phyloP scores from a whole-genome alignment of 1,140 invertebrate species.

The Delia radicum region DNA sequence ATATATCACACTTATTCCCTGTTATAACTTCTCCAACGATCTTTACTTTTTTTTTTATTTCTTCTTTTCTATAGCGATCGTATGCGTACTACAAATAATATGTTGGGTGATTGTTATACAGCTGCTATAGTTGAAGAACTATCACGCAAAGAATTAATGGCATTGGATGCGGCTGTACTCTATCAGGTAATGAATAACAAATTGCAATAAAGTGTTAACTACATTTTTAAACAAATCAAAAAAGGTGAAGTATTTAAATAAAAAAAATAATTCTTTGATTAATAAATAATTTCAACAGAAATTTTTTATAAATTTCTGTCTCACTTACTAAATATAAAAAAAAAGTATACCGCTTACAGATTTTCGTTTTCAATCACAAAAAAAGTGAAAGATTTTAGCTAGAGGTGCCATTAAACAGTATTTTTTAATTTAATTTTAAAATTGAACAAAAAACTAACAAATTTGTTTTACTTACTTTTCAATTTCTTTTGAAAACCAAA shows the following conservation, averaged over 20 bases:
- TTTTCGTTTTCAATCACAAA: too few relatives aligned
- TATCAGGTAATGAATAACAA: constrained; percentile 60
- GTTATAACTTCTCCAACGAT: too few relatives aligned
- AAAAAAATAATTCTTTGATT: constrained; percentile 3
- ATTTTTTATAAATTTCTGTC: constrained; percentile 15
- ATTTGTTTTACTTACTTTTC: too few relatives aligned
- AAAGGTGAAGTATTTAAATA: constrained; percentile 11
- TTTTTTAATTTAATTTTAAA: background rate
- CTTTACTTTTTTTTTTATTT: too few relatives aligned
- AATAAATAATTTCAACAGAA: constrained; percentile 18
- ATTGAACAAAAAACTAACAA: background rate
- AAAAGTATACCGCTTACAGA: constrained; percentile 29
- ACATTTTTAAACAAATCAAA: background rate
- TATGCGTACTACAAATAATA: constrained; percentile 84
- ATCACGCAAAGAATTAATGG: constrained; percentile 78
- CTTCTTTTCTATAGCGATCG: constrained; percentile 70
- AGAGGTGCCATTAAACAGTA: background rate
- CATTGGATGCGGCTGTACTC: constrained; percentile 65
- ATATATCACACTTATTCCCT: too few relatives aligned
- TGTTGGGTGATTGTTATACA: constrained; percentile 85
- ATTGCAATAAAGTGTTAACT: too few relatives aligned
- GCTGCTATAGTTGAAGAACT: constrained; percentile 82
- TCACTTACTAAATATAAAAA: too few relatives aligned
- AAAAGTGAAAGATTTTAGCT: background rate
- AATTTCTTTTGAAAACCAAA: too few relatives aligned